These are phyloP conservation scores for Protophormia terraenovae DNA, from an alignment of 2,888 invertebrate genomes.

Conservation along the genomic window DNA sequence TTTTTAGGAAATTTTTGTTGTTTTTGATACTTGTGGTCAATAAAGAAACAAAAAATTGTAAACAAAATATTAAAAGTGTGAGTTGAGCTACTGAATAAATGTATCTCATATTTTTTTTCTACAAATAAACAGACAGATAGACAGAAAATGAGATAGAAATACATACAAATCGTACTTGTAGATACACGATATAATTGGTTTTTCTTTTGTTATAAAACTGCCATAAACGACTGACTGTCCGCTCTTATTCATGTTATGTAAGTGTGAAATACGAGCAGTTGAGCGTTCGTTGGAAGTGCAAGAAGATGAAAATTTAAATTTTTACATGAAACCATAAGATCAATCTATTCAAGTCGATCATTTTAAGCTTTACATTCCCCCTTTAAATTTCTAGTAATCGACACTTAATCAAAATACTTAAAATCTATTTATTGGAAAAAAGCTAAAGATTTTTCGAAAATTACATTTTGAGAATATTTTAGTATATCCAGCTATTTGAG, in stretches of 20 bases:
- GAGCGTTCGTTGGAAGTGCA: not conserved
- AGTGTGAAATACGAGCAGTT: slow-evolving; percentile 26
- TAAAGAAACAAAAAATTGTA: not conserved
- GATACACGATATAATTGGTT: slow-evolving; percentile 6
- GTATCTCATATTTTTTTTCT: too few species aligned
- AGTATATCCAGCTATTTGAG: not conserved
- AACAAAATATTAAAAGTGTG: slow-evolving; percentile 22
- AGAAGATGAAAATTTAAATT: not conserved
- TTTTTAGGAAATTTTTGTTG: not conserved
- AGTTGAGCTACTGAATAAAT: slow-evolving; percentile 26
- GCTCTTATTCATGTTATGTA: slow-evolving; percentile 11
- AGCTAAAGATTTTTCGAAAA: too few species aligned
- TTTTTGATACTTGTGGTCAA: not conserved
- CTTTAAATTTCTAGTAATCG: too few species aligned
- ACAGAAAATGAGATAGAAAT: not conserved
- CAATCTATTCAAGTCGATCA: not conserved
- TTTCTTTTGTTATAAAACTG: slow-evolving; percentile 6
- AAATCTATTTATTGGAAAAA: too few species aligned
- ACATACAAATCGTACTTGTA: not conserved
- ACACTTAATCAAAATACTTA: too few species aligned
- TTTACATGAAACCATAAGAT: not conserved
- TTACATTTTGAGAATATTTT: too few species aligned
- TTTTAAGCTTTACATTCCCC: not conserved
- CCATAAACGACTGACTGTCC: too few species aligned
- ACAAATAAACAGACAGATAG: not conserved